Base-by-base conservation (phyloP, 2,888 invertebrate species). In the Drosophila kuntzei region DNA sequence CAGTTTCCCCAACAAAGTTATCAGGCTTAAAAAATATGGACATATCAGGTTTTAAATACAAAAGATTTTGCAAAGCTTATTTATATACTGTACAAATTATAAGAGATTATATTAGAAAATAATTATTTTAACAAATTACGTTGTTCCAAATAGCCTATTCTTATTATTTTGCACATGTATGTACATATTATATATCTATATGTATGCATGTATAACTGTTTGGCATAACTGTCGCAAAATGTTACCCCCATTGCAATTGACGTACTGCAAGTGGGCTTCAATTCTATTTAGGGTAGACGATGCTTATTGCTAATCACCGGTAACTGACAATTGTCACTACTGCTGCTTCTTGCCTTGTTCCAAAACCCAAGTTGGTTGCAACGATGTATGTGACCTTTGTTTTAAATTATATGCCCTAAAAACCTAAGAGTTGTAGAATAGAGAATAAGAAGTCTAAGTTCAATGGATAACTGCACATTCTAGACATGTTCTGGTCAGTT, bases 281-380 rank as follows among this genome's bases (percentile, higher is more conserved):
- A 54, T 66, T 76, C 60, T 66, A 76, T 71, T 76, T 74, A 58
- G 74, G 76, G 74, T 74, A 74, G 59, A 49, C 76, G 41, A 70
- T 71, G 60, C 65, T 74, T 76, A 65, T 75, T 75, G 54, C 65
- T 75, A 76, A 70, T 71, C 71, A 49, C 62, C 66, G 61, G 32
- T 27, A 43, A 43, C 20, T 43, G 39, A 20, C 53, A 59, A 55
- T 65, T 55, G 58, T 60, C 59, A 53, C 64, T 59, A 54, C 37
- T 65, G 41, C 32, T 51, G 76, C 76, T 59, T 75, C 63, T 75
- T 74, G 74, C 55, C 32, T 73, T 53, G 22, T 37, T 32, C 3
- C 2, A 50, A 50, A 50, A n/a, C 64, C 70, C 50, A 50, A 68
- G 41, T 41, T 16, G 7, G 41, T 32, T 16, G 4, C 43, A 34